Percentiles rank a stretch among this genome's conserved stretches.
Evolutionary conservation across 2,113 vertebrate genomes (phyloP).

Genomic region (Sceloporus undulatus): DNA sequence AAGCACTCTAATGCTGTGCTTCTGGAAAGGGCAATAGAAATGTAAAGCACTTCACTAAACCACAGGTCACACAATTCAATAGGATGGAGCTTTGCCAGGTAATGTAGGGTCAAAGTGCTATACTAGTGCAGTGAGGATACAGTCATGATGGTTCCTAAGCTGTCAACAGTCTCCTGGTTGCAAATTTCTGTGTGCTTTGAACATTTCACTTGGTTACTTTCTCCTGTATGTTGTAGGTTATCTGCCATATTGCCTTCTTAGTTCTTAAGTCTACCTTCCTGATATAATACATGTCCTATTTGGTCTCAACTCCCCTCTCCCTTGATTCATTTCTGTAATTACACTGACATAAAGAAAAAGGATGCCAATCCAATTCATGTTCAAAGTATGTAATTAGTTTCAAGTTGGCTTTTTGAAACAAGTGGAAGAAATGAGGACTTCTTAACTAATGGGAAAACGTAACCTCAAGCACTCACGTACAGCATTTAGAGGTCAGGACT

Average conservation of each 20-base stretch:
- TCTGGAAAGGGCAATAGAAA: no score
- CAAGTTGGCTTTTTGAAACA: constrained; percentile 4
- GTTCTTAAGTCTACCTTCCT: background rate
- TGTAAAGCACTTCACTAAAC: no score
- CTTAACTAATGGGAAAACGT: background rate
- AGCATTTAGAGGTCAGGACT: background rate
- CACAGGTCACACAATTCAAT: no score
- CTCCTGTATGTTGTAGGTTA: no score
- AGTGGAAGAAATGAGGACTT: background rate
- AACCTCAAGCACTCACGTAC: background rate
- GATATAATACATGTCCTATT: background rate
- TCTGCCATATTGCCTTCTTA: background rate
- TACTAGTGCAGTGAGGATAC: no score
- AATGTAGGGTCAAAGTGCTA: no score
- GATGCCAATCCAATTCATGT: background rate
- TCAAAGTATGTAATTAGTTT: background rate
- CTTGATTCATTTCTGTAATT: background rate
- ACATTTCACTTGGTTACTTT: background rate
- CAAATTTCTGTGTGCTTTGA: background rate
- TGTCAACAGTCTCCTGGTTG: background rate
- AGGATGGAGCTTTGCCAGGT: no score
- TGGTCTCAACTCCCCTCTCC: background rate
- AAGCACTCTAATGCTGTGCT: no score
- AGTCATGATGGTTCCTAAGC: no score
- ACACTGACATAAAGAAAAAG: background rate